A percentile compares a stretch with the other conserved stretches of the same genome.
Conservation (phyloP, 2,888 invertebrate species). For the Eledone cirrhosa region DNA sequence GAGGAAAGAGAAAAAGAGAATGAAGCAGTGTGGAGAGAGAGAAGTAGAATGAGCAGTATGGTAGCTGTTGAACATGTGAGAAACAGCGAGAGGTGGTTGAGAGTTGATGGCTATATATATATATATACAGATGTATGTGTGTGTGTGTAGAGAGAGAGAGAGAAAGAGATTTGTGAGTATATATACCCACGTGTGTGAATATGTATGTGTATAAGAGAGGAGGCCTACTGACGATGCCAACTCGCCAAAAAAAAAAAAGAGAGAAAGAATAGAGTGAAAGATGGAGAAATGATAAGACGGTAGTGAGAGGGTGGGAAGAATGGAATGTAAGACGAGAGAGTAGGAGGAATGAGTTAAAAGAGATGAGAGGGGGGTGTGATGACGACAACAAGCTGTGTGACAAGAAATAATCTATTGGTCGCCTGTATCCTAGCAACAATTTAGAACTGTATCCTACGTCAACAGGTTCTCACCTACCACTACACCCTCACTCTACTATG, state of each 20-base stretch:
- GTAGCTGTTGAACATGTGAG: background rate
- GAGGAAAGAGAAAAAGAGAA: background rate
- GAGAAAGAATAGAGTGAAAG: background rate
- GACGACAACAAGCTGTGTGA: background rate
- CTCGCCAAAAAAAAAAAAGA: background rate
- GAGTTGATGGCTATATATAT: background rate
- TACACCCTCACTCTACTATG: background rate
- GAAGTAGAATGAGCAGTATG: background rate
- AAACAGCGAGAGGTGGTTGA: background rate
- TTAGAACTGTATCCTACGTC: constrained; percentile 23
- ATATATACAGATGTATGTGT: background rate
- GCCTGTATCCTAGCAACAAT: constrained; percentile 15
- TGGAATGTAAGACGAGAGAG: background rate
- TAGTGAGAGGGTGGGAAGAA: background rate
- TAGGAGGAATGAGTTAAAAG: background rate
- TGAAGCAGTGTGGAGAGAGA: background rate
- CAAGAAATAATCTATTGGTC: constrained; percentile 10
- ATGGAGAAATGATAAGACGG: background rate
- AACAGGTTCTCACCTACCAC: background rate
- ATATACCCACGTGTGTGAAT: background rate
- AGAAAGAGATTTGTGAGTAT: too few species aligned
- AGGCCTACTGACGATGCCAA: background rate
- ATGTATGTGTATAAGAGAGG: too few species aligned
- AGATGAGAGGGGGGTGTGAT: background rate
- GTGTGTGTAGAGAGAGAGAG: too few species aligned